Base-by-base conservation (phyloP, 2,888 invertebrate species). In the Lasioglossum vierecki region DNA sequence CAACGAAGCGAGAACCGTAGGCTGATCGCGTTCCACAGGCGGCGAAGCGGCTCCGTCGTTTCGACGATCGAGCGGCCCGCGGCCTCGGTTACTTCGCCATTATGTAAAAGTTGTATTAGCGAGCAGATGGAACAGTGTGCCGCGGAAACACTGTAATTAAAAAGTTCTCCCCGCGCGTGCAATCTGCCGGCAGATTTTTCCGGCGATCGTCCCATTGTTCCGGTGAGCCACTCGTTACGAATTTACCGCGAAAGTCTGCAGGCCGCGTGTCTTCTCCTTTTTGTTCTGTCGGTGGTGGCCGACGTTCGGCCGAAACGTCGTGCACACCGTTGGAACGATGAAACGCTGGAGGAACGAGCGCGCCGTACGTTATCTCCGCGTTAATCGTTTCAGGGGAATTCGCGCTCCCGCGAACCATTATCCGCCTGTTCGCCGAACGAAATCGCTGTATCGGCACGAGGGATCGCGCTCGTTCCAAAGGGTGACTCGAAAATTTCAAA, bases 391-490 rank as follows among this genome's bases (percentile, higher is more conserved):
- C 83, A 41, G 63, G 49, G 57, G 72, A 73, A 78, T 68, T 82
- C 85, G 63, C 41, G 71, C n/a, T 63, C 44, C 57, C 49, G 13
- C 70, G 39, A 44, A 44, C 83, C 49, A 80, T 82, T 72, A 76
- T 71, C 75, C 75, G 35, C 0, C 18, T 8, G 77, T 60, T 70
- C 49, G 60, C 44, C 77, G 57, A 76, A 76, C 26, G 41, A 68
- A 44, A 60, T 70, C 39, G 30, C 39, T 44, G n/a, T 80, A 80
- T 84, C 84, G 60, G 66, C 6, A 13, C 26, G 39, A 3, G 57
- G 63, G 11, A 85, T 83, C 85, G 77, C 60, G 72, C 30, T 72
- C 85, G 85, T 86, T 85, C 85, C 85, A 68, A 79, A 85, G 81
- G 85, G 78, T 85, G 30, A 68, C 81, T 85, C 76, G 85, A 81